A percentile compares a stretch with the other conserved stretches of the same genome.
Evolutionary conservation across 1,140 invertebrate genomes (phyloP).

Genomic region (Caenorhabditis tropicalis): DNA sequence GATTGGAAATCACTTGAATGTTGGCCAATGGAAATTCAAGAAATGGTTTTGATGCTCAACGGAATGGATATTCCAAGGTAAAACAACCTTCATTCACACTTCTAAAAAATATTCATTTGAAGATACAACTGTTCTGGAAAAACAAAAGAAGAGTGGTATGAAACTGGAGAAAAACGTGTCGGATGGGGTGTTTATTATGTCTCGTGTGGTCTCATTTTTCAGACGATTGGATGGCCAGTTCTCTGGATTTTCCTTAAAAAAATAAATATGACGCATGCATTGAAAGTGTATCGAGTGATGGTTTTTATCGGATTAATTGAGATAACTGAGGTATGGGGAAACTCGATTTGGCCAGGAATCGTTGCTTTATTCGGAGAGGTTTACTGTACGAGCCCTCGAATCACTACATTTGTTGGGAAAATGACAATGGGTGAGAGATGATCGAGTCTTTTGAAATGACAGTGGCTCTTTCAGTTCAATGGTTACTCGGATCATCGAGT

Average conservation of each 20-base stretch:
- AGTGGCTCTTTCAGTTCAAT: not conserved
- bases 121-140: slow-evolving; percentile 12
- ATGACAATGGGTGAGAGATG: not conserved
- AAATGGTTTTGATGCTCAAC: not conserved
- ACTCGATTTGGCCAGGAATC: not conserved
- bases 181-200: not conserved
- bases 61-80: not conserved
- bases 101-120: not conserved
- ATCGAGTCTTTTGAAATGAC: not conserved
- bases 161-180: not conserved
- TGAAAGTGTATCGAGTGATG: not conserved
- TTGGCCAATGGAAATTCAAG: not conserved
- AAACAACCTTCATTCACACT: not conserved
- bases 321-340: slow-evolving; percentile 11
- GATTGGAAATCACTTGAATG: not conserved
- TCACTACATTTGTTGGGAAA: not conserved
- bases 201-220: not conserved
- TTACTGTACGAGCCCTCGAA: not conserved
- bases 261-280: not conserved
- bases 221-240: not conserved
- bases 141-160: not conserved
- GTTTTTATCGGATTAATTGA: not conserved
- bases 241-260: not conserved
- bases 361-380: not conserved
- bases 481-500: not conserved